A percentile compares a stretch with the other conserved stretches of the same genome.
Evolutionary conservation across 2,888 invertebrate species (phyloP).

Genomic region (Lepidochrysops patricia): DNA sequence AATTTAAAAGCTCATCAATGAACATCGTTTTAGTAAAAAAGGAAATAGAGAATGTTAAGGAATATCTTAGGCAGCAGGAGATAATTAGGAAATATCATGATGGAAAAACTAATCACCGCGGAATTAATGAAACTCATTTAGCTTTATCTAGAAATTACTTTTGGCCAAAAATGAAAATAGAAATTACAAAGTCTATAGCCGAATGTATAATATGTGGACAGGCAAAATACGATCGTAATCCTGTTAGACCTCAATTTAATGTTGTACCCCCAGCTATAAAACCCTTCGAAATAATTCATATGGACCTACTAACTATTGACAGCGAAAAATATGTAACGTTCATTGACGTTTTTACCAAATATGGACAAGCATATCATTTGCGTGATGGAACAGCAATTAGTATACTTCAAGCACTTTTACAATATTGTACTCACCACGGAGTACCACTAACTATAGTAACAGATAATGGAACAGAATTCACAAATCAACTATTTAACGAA

Average conservation of each 20-base stretch:
- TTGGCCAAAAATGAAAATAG: slow-evolving; percentile 29
- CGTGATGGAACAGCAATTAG: slow-evolving; percentile 18
- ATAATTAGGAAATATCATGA: slow-evolving; percentile 18
- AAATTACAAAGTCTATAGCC: slow-evolving; percentile 26
- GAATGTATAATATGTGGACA: slow-evolving; percentile 19
- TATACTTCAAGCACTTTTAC: slow-evolving; percentile 17
- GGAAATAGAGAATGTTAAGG: slow-evolving; percentile 25
- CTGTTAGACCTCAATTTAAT: neutral
- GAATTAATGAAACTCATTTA: slow-evolving; percentile 23
- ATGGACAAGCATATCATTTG: slow-evolving; percentile 19
- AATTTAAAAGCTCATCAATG: slow-evolving; percentile 24
- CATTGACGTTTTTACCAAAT: slow-evolving; percentile 17
- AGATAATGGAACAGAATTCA: slow-evolving; percentile 26
- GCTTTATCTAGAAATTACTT: slow-evolving; percentile 24
- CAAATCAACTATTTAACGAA: slow-evolving; percentile 23
- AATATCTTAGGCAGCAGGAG: slow-evolving; percentile 19
- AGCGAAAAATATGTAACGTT: neutral
- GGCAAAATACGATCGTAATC: slow-evolving; percentile 15
- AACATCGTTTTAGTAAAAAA: slow-evolving; percentile 22
- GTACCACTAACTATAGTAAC: slow-evolving; percentile 23
- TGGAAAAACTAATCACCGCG: slow-evolving; percentile 17
- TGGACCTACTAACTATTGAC: neutral
- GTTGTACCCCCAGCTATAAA: neutral
- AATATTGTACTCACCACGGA: slow-evolving; percentile 25
- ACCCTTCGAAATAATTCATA: neutral